Evolutionary conservation across 2,113 vertebrate species (phyloP).

Genomic region (Zosterops japonicus): DNA sequence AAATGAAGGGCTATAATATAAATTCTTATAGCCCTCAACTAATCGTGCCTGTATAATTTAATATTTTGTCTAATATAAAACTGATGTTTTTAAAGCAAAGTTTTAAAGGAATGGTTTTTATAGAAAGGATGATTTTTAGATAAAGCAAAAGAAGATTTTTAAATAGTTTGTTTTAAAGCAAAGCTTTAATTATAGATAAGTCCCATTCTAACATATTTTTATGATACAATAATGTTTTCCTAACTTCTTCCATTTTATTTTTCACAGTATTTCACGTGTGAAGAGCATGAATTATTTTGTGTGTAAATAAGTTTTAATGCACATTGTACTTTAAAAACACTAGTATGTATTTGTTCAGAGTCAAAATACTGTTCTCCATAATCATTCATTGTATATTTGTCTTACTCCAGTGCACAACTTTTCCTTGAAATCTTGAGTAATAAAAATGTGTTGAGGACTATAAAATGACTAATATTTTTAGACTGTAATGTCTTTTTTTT

Average conservation of each 20-base stretch:
- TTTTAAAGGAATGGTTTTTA: conserved; percentile 64
- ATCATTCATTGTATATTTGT: conserved; percentile 40
- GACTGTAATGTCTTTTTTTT: background rate
- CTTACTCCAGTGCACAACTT: conserved; percentile 41
- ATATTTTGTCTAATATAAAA: conserved; percentile 59
- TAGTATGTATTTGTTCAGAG: conserved; percentile 30
- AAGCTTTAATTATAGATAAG: conserved; percentile 59
- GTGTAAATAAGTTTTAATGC: conserved; percentile 37
- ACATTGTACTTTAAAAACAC: conserved; percentile 51
- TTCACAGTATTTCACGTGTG: conserved; percentile 44
- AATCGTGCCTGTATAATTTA: conserved; percentile 61
- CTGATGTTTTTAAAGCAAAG: conserved; percentile 46
- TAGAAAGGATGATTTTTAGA: conserved; percentile 67
- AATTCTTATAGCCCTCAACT: conserved; percentile 8
- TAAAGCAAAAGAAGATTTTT: conserved; percentile 57
- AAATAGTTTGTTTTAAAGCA: conserved; percentile 57
- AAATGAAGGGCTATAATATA: conserved; percentile 20
- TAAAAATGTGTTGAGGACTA: conserved; percentile 49
- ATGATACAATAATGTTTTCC: conserved; percentile 52
- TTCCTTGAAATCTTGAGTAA: conserved; percentile 53
- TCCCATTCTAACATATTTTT: conserved; percentile 64
- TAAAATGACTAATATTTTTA: conserved; percentile 59
- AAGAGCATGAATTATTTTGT: conserved; percentile 16
- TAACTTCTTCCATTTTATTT: conserved; percentile 52
- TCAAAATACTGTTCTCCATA: conserved; percentile 22